Evolutionary conservation across 2,888 invertebrate species (phyloP).

Genomic region (Tuberolachnus salignus): DNA sequence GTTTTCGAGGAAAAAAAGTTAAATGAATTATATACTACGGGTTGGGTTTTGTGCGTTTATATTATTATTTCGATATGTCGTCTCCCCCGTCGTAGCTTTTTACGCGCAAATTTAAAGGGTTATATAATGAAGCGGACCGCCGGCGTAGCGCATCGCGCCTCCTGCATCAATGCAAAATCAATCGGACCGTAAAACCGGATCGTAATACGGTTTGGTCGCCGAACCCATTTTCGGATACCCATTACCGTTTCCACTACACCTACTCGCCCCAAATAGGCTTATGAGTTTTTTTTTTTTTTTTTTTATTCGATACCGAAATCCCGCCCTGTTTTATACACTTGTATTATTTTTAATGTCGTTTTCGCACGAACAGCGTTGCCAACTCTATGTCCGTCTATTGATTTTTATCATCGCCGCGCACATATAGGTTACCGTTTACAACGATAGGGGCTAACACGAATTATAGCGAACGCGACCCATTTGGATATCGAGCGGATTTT

Average conservation of each 20-base stretch:
- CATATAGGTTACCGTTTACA: too few species aligned
- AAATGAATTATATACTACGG: background rate
- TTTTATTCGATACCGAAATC: constrained; percentile 19
- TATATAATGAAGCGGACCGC: constrained; percentile 51
- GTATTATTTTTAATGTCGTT: constrained; percentile 17
- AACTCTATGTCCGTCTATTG: background rate
- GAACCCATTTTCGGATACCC: constrained; percentile 19
- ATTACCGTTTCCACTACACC: too few species aligned
- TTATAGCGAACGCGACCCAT: too few species aligned
- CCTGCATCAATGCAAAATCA: constrained; percentile 37
- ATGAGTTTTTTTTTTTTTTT: too few species aligned
- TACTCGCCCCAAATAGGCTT: too few species aligned
- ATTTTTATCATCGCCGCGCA: constrained; percentile 5
- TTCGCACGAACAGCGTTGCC: constrained; percentile 20
- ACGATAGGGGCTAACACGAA: too few species aligned
- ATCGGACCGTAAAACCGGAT: constrained; percentile 50
- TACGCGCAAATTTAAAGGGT: constrained; percentile 1
- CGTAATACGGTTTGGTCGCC: constrained; percentile 37
- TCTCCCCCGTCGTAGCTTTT: background rate
- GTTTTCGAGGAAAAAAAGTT: background rate
- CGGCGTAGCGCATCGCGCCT: too few species aligned
- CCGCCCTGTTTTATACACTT: constrained; percentile 2
- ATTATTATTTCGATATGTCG: constrained; percentile 10
- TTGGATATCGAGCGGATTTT: too few species aligned
- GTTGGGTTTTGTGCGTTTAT: too few species aligned